Evolutionary conservation across 1,140 invertebrate species (phyloP).

Genomic region (Euglossa dilemma): DNA sequence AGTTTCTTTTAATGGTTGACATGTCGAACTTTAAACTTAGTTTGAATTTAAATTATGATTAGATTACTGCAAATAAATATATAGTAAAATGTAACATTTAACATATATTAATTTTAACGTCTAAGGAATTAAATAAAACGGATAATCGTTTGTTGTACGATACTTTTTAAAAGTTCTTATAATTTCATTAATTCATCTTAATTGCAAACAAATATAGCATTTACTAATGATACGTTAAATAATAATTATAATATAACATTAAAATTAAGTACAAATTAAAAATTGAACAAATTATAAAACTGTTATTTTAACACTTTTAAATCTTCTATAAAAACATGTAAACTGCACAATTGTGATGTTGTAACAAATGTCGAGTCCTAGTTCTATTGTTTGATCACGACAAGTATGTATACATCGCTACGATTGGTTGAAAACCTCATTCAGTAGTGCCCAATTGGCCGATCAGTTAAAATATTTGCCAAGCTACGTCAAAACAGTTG

Average conservation of each 20-base stretch:
- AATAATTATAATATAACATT: neutral
- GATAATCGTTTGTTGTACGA: neutral
- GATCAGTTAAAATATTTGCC: slow-evolving; percentile 53
- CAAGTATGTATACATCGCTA: slow-evolving; percentile 25
- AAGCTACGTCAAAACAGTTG: slow-evolving; percentile 49
- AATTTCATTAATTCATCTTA: neutral
- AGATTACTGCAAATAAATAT: neutral
- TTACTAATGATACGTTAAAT: neutral
- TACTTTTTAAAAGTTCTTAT: neutral
- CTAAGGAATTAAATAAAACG: neutral
- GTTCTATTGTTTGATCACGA: slow-evolving; percentile 59
- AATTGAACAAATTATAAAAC: neutral
- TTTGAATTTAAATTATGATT: neutral
- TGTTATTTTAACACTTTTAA: neutral
- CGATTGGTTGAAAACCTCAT: slow-evolving; percentile 64
- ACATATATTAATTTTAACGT: neutral
- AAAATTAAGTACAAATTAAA: neutral
- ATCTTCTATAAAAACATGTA: neutral
- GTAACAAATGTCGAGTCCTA: slow-evolving; percentile 67
- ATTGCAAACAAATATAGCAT: neutral
- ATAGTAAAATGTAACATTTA: neutral
- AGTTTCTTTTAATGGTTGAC: neutral
- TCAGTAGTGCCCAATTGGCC: slow-evolving; percentile 63
- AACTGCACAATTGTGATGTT: slow-evolving; percentile 39
- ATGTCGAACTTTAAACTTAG: neutral